Evolutionary conservation across 2,888 invertebrate genomes (phyloP).

Genomic region (Eristalis intricaria): DNA sequence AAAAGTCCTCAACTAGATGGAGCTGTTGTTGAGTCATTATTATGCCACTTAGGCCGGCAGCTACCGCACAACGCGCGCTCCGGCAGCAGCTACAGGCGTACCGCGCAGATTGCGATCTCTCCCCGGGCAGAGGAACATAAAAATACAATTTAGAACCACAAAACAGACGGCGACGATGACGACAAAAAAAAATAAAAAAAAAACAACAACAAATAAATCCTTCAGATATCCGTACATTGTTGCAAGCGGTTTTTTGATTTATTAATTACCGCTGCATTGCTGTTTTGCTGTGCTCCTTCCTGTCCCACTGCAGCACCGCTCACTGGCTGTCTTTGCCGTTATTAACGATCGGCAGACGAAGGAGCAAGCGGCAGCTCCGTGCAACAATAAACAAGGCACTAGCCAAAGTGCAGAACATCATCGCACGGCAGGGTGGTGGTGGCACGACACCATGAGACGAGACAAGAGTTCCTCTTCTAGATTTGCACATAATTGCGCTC

Average conservation of each 20-base stretch:
- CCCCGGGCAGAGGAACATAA: constrained; percentile 24
- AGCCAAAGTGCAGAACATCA: constrained; percentile 13
- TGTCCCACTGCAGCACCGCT: not conserved
- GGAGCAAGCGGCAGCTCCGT: constrained; percentile 4
- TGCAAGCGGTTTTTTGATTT: constrained; percentile 66
- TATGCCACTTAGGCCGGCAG: constrained; percentile 64
- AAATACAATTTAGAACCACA: constrained; percentile 48
- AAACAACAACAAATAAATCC: constrained; percentile 45
- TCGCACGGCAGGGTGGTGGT: not conserved
- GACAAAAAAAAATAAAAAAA: not conserved
- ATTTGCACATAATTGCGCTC: not conserved
- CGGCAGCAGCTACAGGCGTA: not conserved
- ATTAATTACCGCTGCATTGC: constrained; percentile 64
- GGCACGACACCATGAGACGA: not conserved
- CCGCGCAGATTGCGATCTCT: constrained; percentile 53
- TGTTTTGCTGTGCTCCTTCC: not conserved
- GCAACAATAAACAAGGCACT: constrained; percentile 45
- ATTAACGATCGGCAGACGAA: constrained; percentile 29
- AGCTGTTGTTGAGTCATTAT: constrained; percentile 70
- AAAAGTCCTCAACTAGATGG: constrained; percentile 53
- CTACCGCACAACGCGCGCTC: constrained; percentile 70
- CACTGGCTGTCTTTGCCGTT: constrained; percentile 14
- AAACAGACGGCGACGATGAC: not conserved
- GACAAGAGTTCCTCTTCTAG: not conserved
- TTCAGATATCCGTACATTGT: constrained; percentile 53